These are phyloP conservation scores for Pteria penguin DNA, from an alignment of 2,888 invertebrate species.

Conservation along the genomic window DNA sequence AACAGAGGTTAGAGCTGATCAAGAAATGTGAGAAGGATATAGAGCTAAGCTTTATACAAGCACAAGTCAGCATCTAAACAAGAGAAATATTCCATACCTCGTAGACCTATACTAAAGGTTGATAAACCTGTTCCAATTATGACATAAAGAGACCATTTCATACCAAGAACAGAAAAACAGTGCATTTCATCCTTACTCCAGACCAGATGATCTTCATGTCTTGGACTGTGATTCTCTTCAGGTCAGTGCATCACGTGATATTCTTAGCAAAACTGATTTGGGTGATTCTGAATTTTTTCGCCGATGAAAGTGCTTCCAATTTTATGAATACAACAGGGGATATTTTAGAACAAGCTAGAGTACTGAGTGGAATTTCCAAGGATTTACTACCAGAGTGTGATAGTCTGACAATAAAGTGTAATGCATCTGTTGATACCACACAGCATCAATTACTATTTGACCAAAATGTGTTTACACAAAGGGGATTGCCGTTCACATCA, in stretches of 20 bases:
- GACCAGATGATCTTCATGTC: too few relatives aligned
- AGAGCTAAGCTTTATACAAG: too few relatives aligned
- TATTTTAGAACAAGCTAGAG: neutral
- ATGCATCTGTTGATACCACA: neutral
- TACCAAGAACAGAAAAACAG: too few relatives aligned
- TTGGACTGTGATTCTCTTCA: too few relatives aligned
- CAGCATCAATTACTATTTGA: neutral
- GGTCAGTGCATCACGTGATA: too few relatives aligned
- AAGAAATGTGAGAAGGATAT: neutral
- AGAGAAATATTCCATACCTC: too few relatives aligned
- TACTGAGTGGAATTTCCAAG: neutral
- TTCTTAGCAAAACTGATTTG: neutral
- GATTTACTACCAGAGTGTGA: neutral
- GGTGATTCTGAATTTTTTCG: neutral
- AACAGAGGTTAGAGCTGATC: constrained; percentile 46
- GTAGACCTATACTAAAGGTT: too few relatives aligned
- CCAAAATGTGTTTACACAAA: neutral
- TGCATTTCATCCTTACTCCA: too few relatives aligned
- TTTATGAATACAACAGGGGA: neutral
- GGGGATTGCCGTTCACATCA: neutral
- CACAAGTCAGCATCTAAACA: too few relatives aligned
- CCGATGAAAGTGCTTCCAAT: neutral
- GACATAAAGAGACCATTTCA: too few relatives aligned
- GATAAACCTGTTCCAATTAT: too few relatives aligned
- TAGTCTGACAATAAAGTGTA: neutral